phyloP scores from a whole-genome alignment of 2,888 invertebrate species.

The Metopia argyrocephala region DNA sequence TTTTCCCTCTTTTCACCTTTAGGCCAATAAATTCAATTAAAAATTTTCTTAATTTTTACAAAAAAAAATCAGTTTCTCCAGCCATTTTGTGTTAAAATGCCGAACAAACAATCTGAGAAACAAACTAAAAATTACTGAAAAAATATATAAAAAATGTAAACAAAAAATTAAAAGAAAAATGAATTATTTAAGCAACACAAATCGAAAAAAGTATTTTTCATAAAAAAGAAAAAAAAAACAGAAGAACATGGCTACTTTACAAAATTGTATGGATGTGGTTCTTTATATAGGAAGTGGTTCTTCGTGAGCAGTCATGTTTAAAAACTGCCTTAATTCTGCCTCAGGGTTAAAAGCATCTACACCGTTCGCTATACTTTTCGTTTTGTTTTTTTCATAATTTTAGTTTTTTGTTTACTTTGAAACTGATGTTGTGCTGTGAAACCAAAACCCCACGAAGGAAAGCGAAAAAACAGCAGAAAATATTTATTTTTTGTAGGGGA shows the following conservation, averaged over 20 bases:
- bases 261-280: constrained; percentile 55
- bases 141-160: constrained; percentile 11
- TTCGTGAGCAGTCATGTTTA: constrained; percentile 56
- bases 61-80: background rate
- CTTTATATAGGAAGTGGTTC: constrained; percentile 56
- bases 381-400: background rate
- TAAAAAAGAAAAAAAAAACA: background rate
- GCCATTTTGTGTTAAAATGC: constrained; percentile 33
- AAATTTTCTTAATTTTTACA: constrained; percentile 50
- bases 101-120: constrained; percentile 38
- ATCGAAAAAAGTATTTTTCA: background rate
- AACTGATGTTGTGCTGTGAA: constrained; percentile 28
- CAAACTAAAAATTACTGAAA: constrained; percentile 30
- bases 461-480: background rate
- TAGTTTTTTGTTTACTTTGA: constrained; percentile 6
- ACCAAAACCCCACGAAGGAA: background rate
- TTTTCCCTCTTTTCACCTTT: constrained; percentile 23
- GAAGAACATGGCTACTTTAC: constrained; percentile 47
- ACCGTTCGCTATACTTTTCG: constrained; percentile 26
- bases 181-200: constrained; percentile 41
- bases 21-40: constrained; percentile 64
- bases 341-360: constrained; percentile 57
- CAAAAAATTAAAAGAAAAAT: constrained; percentile 1
- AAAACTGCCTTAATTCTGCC: constrained; percentile 52
- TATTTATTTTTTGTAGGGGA: background rate